Conservation (phyloP, 2,888 invertebrate genomes). For the Sclerodermus sp. region DNA sequence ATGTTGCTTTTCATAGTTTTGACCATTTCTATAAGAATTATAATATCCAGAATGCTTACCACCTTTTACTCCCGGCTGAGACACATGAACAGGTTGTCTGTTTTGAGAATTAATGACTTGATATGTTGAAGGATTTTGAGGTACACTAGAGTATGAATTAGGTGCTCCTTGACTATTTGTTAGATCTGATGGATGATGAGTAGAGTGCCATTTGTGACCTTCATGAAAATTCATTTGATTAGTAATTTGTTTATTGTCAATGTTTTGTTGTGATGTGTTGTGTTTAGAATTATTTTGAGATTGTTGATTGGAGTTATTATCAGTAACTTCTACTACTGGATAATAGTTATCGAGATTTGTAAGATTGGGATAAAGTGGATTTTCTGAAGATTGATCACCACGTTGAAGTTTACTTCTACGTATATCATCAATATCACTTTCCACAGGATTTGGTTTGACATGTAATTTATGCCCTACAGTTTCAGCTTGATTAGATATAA, state of each 20-base stretch:
- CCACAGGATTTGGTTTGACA: neutral
- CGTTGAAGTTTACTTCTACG: neutral
- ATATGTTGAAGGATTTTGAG: neutral
- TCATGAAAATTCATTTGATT: slow-evolving; percentile 22
- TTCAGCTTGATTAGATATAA: neutral
- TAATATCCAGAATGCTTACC: too few species aligned
- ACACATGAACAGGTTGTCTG: neutral
- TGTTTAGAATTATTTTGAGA: slow-evolving; percentile 8
- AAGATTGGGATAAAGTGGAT: too few species aligned
- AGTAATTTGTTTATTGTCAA: slow-evolving; percentile 10
- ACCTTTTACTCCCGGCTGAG: neutral
- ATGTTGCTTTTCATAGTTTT: too few species aligned
- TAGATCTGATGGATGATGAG: slow-evolving; percentile 34
- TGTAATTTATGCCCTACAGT: neutral
- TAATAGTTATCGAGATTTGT: too few species aligned
- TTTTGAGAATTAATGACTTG: neutral
- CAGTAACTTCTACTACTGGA: neutral
- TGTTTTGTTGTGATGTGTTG: slow-evolving; percentile 11
- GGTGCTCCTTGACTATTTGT: slow-evolving; percentile 22
- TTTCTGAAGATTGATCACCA: neutral
- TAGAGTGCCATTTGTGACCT: slow-evolving; percentile 30
- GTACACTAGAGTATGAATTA: too few species aligned
- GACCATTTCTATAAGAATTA: too few species aligned
- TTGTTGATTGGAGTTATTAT: neutral
- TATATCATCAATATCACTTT: slow-evolving; percentile 5